Evolutionary conservation across 2,113 vertebrate genomes (phyloP).

Genomic region (Myrmecobius fasciatus): DNA sequence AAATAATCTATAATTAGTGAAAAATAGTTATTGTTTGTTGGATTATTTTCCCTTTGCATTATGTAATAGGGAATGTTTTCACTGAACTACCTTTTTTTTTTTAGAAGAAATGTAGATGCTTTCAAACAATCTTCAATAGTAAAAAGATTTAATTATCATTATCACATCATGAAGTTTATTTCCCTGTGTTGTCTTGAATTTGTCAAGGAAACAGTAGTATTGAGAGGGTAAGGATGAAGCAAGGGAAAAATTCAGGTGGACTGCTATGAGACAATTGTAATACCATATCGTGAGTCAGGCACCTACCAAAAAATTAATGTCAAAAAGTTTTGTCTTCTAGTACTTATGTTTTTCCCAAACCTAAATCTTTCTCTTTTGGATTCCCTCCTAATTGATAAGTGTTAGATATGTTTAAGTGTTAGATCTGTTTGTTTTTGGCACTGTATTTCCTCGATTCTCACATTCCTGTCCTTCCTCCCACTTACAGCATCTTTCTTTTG

Average conservation of each 20-base stretch:
- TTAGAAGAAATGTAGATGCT: conserved; percentile 48
- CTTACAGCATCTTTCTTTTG: not conserved
- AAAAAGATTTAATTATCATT: conserved; percentile 63
- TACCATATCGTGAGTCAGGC: not conserved
- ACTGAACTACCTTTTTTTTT: conserved; percentile 31
- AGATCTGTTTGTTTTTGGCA: not conserved
- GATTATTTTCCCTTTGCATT: conserved; percentile 8
- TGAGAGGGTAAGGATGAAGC: not conserved
- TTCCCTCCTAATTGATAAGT: not conserved
- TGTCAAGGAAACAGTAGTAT: not conserved
- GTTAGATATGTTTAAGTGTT: no score
- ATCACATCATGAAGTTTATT: not conserved
- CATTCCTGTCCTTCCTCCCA: not conserved
- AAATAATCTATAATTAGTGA: conserved; percentile 54
- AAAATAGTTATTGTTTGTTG: conserved; percentile 25
- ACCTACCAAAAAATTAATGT: not conserved
- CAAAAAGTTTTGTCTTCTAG: not conserved
- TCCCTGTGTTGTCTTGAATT: not conserved
- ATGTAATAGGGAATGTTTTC: conserved; percentile 11
- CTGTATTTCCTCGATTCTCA: not conserved
- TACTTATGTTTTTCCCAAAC: not conserved
- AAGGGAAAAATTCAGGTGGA: not conserved
- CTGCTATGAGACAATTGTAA: not conserved
- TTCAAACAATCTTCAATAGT: conserved; percentile 55
- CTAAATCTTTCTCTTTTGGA: not conserved